These are phyloP conservation scores for Pontoporia blainvillei DNA, from an alignment of 2,113 vertebrate genomes.

Conservation along the genomic window DNA sequence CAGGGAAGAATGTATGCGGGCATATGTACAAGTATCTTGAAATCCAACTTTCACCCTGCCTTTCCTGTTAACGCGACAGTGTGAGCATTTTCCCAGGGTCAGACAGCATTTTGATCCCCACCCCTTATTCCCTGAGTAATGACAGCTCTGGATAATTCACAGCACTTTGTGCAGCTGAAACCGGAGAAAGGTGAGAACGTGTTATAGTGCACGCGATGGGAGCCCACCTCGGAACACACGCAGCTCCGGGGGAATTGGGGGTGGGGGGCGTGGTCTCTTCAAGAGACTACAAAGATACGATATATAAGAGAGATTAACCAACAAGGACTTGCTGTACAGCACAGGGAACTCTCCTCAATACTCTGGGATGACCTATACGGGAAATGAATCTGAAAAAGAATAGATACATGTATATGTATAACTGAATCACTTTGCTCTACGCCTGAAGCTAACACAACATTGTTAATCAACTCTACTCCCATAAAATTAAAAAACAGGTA, in stretches of 20 bases:
- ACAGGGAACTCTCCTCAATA: neutral
- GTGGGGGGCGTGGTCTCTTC: neutral
- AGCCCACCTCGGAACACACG: neutral
- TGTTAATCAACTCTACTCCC: neutral
- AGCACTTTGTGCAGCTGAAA: neutral
- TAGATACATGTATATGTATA: neutral
- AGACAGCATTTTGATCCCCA: neutral
- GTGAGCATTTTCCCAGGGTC: neutral
- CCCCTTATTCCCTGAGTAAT: neutral
- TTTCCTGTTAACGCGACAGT: neutral
- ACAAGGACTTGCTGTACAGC: neutral
- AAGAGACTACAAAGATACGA: neutral
- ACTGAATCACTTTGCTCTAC: neutral
- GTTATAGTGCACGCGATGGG: neutral
- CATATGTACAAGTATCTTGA: neutral
- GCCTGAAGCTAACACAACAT: neutral
- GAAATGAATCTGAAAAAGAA: neutral
- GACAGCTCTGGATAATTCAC: neutral
- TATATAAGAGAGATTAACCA: neutral
- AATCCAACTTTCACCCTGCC: neutral
- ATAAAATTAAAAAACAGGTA: neutral
- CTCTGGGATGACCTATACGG: neutral
- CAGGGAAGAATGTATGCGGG: neutral
- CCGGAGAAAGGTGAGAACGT: constrained; percentile 11
- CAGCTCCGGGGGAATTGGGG: neutral